A percentile compares a stretch with the other conserved stretches of the same genome.
Conservation (phyloP, 2,797 vertebrate genomes). For the Anabas testudineus region DNA sequence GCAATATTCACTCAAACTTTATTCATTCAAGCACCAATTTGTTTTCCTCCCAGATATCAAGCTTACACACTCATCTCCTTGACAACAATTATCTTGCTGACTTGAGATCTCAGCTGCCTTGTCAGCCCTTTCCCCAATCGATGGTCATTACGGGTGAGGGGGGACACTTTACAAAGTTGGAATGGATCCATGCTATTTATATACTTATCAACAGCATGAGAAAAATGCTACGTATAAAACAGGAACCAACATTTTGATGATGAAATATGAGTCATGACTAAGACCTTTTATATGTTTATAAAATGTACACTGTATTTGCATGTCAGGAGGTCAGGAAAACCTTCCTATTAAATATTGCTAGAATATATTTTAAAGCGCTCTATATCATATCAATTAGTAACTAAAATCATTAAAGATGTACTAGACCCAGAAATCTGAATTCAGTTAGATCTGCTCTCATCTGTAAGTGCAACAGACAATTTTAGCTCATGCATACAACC, state of each 20-base stretch:
- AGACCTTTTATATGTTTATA: background rate
- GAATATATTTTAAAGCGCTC: slow-evolving; percentile 20
- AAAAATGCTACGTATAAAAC: slow-evolving; percentile 11
- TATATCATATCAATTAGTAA: slow-evolving; percentile 34
- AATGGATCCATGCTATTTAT: slow-evolving; percentile 34
- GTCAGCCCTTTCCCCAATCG: slow-evolving; percentile 63
- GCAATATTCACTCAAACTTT: slow-evolving; percentile 35
- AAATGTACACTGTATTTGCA: background rate
- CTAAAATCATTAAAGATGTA: slow-evolving; percentile 40
- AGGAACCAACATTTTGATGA: background rate
- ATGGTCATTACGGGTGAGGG: slow-evolving; percentile 46
- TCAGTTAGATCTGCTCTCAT: slow-evolving; percentile 21
- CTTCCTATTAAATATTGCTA: background rate
- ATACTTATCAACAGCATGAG: background rate
- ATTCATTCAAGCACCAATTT: slow-evolving; percentile 48
- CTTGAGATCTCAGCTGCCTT: slow-evolving; percentile 53
- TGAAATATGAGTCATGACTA: background rate
- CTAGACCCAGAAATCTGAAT: slow-evolving; percentile 15
- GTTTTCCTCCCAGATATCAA: slow-evolving; percentile 54
- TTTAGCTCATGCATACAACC: slow-evolving; percentile 1
- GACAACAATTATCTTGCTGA: slow-evolving; percentile 67
- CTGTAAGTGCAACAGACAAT: slow-evolving; percentile 9
- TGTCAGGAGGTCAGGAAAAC: background rate
- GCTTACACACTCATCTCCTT: slow-evolving; percentile 56
- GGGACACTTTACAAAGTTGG: slow-evolving; percentile 34